Percentiles rank a stretch among this genome's conserved stretches.
These are phyloP conservation scores for Leucoraja erinaceus DNA, from an alignment of 2,113 vertebrate genomes.

Conservation along the genomic window DNA sequence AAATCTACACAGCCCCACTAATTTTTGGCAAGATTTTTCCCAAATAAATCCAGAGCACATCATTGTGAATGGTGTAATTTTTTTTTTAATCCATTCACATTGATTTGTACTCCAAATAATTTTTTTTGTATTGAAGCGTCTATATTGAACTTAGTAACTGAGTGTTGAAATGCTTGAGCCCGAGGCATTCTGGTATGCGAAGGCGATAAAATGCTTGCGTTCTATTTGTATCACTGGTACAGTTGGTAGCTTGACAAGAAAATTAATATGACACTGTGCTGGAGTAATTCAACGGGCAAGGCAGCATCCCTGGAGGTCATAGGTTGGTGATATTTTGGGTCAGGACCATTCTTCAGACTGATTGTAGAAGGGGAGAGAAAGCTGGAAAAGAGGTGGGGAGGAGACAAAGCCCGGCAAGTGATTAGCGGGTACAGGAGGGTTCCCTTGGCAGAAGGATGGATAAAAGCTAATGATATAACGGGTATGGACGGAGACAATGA, in stretches of 20 bases:
- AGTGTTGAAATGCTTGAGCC: neutral
- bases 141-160: neutral
- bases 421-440: no score
- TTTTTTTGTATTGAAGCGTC: neutral
- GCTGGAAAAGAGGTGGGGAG: no score
- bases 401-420: no score
- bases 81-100: neutral
- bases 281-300: no score
- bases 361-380: no score
- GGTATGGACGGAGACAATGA: no score
- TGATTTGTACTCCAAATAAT: neutral
- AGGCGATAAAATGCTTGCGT: neutral
- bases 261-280: neutral
- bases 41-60: neutral
- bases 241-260: neutral
- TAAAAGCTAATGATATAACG: no score
- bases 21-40: neutral
- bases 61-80: neutral
- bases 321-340: no score
- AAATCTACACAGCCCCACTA: neutral
- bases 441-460: no score
- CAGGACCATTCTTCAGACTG: no score
- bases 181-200: neutral
- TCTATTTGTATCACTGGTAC: neutral
- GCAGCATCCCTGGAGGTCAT: no score